Conservation (phyloP, 1,140 invertebrate species). For the Drosophila subpulchrella region DNA sequence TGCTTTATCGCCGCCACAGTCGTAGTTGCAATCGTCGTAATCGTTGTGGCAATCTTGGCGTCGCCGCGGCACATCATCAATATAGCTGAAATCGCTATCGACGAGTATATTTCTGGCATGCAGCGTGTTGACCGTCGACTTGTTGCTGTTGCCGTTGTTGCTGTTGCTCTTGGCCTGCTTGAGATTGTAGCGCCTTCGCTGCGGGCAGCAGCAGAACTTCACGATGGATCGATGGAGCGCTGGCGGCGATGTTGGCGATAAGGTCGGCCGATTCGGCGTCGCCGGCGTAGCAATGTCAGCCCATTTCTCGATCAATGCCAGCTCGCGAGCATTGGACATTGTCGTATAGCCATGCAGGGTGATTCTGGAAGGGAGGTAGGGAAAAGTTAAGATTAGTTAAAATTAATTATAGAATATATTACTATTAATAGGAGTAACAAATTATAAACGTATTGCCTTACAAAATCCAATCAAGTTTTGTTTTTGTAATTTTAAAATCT, state of each 20-base stretch:
- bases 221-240: constrained; percentile 61
- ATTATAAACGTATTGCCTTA: too few species aligned
- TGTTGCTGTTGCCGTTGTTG: neutral
- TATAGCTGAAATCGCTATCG: constrained; percentile 80
- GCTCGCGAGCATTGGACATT: constrained; percentile 83
- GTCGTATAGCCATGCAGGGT: constrained; percentile 79
- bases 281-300: constrained; percentile 80
- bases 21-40: constrained; percentile 59
- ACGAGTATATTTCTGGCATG: constrained; percentile 81
- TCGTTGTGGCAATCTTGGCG: constrained; percentile 65
- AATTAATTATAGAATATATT: too few species aligned
- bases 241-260: constrained; percentile 78
- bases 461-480: too few species aligned
- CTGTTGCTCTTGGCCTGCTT: constrained; percentile 65
- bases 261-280: constrained; percentile 67
- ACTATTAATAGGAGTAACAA: neutral
- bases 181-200: constrained; percentile 76
- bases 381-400: too few species aligned
- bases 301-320: constrained; percentile 84
- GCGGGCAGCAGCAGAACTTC: constrained; percentile 80
- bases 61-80: constrained; percentile 78
- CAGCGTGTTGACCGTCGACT: constrained; percentile 64
- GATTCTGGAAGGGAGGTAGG: constrained; percentile 50
- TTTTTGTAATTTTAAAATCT: too few species aligned
- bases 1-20: constrained; percentile 41